A percentile compares a stretch with the other conserved stretches of the same genome.
phyloP scores from a whole-genome alignment of 2,113 vertebrate species.

The Lophotis ruficrista region DNA sequence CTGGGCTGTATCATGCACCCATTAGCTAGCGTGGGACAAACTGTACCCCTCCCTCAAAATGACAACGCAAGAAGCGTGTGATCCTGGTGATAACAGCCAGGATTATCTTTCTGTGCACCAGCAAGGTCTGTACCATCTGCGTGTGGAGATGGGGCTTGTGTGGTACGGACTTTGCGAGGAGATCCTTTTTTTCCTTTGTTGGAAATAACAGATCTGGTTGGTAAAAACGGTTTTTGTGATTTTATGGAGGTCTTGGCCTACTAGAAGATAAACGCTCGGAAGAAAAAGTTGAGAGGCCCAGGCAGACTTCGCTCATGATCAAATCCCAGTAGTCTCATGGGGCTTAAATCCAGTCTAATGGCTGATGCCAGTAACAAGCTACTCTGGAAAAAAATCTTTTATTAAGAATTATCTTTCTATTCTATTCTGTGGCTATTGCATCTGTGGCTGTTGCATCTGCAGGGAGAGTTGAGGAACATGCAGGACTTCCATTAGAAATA shows the following conservation, averaged over 20 bases:
- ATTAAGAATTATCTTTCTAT: neutral
- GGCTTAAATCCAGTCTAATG: neutral
- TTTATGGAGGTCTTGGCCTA: neutral
- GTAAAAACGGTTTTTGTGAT: fast-evolving
- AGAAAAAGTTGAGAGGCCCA: neutral
- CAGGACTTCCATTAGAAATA: neutral
- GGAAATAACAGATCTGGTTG: neutral
- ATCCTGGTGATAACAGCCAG: neutral
- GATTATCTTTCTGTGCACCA: neutral
- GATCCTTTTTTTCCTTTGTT: neutral
- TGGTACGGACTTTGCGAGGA: neutral
- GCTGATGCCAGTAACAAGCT: neutral
- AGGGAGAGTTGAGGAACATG: neutral
- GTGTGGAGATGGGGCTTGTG: neutral
- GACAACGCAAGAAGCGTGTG: neutral
- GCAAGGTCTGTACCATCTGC: neutral
- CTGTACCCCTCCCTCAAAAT: neutral
- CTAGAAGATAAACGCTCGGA: neutral
- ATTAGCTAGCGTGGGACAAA: neutral
- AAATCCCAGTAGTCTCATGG: fast-evolving
- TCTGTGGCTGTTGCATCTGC: neutral
- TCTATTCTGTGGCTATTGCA: neutral
- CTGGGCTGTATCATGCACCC: neutral
- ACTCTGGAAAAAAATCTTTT: neutral
- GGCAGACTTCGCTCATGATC: neutral